Evolutionary conservation across 2,888 invertebrate genomes (phyloP), one percentile per base, ranked within the genome.

Genomic region (Hyposoter dolosus): DNA sequence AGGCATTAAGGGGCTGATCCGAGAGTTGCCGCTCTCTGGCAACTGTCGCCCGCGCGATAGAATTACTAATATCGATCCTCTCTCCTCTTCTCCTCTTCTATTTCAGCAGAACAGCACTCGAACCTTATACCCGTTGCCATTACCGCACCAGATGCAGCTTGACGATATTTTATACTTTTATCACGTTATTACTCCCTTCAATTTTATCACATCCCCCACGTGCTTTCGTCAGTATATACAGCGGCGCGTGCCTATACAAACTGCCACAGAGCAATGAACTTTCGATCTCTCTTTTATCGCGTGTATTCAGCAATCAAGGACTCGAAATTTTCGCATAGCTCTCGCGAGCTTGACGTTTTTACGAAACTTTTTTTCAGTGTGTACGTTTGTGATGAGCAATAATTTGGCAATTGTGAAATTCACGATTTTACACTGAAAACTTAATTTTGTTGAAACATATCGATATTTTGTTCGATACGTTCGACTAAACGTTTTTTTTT

Each of bases 21-120:
- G 32, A 32, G 76, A 9, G 47, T 47, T 32, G 47, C 15, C 47
- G 47, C 35, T n/a, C 43, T 68, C 66, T 76, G 60, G 75, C 86
- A 86, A 86, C 86, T 86, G 86, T 86, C 86, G 78, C 71, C 56
- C 69, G 74, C 69, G 74, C 53, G 84, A 75, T 86, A 79, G 82
- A 86, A 86, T 86, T 86, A 86, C 86, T 82, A 74, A 69, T 82
- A 86, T 86, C 84, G 86, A 86, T 86, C 69, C 69, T 82, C 53
- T 65, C 66, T 35, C 40, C 80, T 68, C 12, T 28, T 35, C 17
- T 53, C 43, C 66, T 47, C 40, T 77, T 68, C 12, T 19, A 35
- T n/a, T 45, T 28, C 47, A 47, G 28, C 56, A 19, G 68, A 60
- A 69, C 68, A 76, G 17, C 65, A 43, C 40, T 17, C 28, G 28